These are phyloP conservation scores for Gobio occitaniae DNA, from an alignment of 2,797 vertebrate species.

Conservation along the genomic window DNA sequence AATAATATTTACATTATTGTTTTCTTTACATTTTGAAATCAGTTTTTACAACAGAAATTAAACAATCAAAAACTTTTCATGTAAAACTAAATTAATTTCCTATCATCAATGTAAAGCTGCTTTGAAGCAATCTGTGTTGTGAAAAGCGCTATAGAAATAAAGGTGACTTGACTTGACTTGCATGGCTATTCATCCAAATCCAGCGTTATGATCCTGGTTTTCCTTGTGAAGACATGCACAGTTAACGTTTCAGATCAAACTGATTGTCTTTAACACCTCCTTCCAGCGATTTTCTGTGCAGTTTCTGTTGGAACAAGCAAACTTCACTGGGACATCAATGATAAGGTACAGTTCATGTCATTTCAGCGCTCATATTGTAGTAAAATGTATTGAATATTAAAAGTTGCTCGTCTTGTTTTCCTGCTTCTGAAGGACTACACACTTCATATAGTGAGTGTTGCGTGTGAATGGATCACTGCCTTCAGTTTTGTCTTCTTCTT, in stretches of 20 bases:
- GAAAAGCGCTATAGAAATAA: too few relatives aligned
- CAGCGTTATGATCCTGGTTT: background rate
- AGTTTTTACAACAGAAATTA: too few relatives aligned
- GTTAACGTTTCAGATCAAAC: constrained; percentile 3
- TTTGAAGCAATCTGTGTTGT: too few relatives aligned
- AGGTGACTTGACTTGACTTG: too few relatives aligned
- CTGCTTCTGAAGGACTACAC: constrained; percentile 79
- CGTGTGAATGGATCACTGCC: constrained; percentile 90
- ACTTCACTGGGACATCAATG: constrained; percentile 78
- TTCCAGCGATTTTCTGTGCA: constrained; percentile 83
- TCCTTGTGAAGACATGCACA: background rate
- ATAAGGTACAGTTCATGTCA: constrained; percentile 77
- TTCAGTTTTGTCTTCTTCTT: constrained; percentile 95
- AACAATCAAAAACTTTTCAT: too few relatives aligned
- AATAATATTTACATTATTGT: too few relatives aligned
- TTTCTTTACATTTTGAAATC: too few relatives aligned
- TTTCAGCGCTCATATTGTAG: background rate
- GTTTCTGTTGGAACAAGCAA: constrained; percentile 73
- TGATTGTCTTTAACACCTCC: constrained; percentile 57
- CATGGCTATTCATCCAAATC: background rate
- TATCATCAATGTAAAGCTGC: too few relatives aligned
- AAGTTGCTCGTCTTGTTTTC: background rate
- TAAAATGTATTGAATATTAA: background rate
- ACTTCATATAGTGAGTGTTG: constrained; percentile 81
- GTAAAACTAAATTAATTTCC: too few relatives aligned